A percentile compares a stretch with the other conserved stretches of the same genome.
Conservation (phyloP, 1,140 invertebrate genomes). For the Leucophenga varia region DNA sequence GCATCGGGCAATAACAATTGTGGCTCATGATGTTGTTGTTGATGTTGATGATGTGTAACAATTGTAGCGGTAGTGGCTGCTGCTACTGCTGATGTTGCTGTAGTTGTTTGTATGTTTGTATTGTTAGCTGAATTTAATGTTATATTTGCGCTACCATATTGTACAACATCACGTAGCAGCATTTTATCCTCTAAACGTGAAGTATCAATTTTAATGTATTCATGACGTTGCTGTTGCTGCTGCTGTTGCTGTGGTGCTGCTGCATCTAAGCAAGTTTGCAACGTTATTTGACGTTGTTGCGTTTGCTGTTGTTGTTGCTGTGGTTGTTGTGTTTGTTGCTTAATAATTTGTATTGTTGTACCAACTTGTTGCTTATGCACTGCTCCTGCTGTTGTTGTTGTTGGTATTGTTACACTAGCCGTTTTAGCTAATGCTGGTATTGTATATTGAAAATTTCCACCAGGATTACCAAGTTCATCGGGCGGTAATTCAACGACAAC, state of each 20-base stretch:
- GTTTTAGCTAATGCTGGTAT: conserved; percentile 43
- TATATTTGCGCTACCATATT: conserved; percentile 42
- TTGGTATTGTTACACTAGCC: too few relatives aligned
- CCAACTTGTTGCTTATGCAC: conserved; percentile 37
- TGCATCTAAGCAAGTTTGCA: neutral
- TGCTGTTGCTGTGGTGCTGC: conserved; percentile 27
- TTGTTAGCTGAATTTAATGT: conserved; percentile 5
- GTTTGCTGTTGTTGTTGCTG: conserved; percentile 1
- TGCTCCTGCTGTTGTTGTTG: conserved; percentile 34
- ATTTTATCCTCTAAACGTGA: conserved; percentile 45
- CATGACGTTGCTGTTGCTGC: conserved; percentile 21
- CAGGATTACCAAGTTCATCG: conserved; percentile 44
- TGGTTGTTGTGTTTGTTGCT: conserved; percentile 24
- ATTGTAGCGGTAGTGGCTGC: conserved; percentile 17
- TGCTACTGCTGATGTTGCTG: conserved; percentile 17
- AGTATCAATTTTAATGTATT: conserved; percentile 50
- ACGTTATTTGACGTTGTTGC: conserved; percentile 3
- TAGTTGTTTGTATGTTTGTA: too few relatives aligned
- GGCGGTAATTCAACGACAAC: conserved; percentile 50
- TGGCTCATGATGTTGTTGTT: conserved; percentile 16
- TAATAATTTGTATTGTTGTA: conserved; percentile 46
- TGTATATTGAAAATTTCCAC: conserved; percentile 49
- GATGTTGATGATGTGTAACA: conserved; percentile 21
- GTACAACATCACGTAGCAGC: conserved; percentile 46
- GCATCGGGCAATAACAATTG: conserved; percentile 36